Base-by-base conservation (phyloP, 35 echinoderm and acorn worm species). In the Ophiothrix spiculata region DNA sequence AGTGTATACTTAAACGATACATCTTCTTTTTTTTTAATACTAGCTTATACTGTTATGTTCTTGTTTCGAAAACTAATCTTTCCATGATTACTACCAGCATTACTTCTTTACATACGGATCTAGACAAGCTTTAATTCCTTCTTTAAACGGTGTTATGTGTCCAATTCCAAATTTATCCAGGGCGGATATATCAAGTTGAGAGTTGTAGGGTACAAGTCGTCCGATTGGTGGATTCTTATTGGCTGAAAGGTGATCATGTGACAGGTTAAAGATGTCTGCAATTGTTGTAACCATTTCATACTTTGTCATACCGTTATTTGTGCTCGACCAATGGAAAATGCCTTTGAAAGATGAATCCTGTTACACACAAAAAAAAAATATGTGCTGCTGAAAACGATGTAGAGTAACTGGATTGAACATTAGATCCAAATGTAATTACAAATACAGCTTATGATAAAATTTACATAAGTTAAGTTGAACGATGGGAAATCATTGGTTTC, bases 281-380 rank as follows among this genome's bases (percentile, higher is more conserved):
- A 86, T 86, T n/a, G 36, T 77, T 3, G 23, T 60, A 11, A 75
- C 84, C 74, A 86, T 86, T 0, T 36, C 31, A 39, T 76, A 86
- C 31, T 86, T 86, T 33, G 84, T 86, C 37, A 86, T 38, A 1
- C 34, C 6, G 31, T 86, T 74, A n/a, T n/a, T n/a, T 40, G 74
- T 77, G 37, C 38, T 75, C 76, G 69, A 77, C 84, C 84, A 86
- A 36, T 86, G 84, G 38, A 41, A 86, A 15, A 46, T 39, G 31
- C 84, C 84, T 40, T 86, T 86, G 31, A 86, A 77, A 1, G 84
- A 77, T 1, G 84, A 32, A 86, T 86, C 40, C 84, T 86, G 38
- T n/a, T n/a, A n/a, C n/a, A n/a, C n/a, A n/a, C n/a, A n/a, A n/a
- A n/a, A n/a, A n/a, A n/a, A n/a, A n/a, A n/a, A n/a, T n/a, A n/a